These are phyloP conservation scores for Nesoenas mayeri DNA, from an alignment of 2,113 vertebrate species.

Conservation along the genomic window DNA sequence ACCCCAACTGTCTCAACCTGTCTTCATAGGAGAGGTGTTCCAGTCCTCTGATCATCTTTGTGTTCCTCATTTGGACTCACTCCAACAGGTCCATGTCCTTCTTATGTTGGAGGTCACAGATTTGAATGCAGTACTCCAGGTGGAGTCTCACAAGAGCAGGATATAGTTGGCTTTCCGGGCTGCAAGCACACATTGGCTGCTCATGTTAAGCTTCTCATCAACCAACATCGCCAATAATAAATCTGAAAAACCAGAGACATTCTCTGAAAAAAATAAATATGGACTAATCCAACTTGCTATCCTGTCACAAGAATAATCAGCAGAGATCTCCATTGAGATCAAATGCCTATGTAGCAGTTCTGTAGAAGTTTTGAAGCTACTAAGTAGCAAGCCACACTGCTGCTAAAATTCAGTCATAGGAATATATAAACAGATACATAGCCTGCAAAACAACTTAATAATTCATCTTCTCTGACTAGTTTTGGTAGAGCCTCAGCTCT, in stretches of 20 bases:
- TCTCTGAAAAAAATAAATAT: neutral
- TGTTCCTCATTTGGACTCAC: too few relatives aligned
- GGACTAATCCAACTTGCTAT: neutral
- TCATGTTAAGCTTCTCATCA: too few relatives aligned
- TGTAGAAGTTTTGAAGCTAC: neutral
- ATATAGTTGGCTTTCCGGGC: too few relatives aligned
- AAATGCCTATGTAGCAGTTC: neutral
- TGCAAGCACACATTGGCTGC: too few relatives aligned
- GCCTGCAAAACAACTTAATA: neutral
- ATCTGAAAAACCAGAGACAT: neutral
- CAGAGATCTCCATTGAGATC: neutral
- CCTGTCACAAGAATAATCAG: neutral
- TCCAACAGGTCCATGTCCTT: too few relatives aligned
- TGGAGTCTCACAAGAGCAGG: too few relatives aligned
- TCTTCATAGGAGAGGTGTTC: too few relatives aligned
- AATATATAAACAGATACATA: neutral
- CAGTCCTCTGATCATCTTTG: too few relatives aligned
- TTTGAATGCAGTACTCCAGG: too few relatives aligned
- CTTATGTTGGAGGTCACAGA: too few relatives aligned
- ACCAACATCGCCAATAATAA: too few relatives aligned
- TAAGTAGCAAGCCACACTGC: neutral
- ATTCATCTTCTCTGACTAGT: neutral
- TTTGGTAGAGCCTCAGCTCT: neutral
- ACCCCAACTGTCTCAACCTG: too few relatives aligned
- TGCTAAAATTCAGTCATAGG: neutral